These are phyloP conservation scores for Peromyscus melanophrys DNA, from an alignment of 2,797 vertebrate genomes.

Conservation along the genomic window DNA sequence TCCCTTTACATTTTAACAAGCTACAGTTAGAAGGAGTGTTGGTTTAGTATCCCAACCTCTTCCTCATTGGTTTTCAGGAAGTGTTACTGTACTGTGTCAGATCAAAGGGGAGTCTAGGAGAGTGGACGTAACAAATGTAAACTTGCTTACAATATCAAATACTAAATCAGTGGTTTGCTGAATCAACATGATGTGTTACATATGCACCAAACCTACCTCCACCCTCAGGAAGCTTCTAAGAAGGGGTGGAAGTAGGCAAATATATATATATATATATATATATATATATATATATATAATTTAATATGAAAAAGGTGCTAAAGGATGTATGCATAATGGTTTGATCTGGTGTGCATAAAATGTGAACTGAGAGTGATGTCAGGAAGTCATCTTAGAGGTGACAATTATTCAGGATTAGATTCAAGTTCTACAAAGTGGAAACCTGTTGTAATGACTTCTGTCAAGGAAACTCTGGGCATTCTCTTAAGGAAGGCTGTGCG, in stretches of 20 bases:
- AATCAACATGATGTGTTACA: background rate
- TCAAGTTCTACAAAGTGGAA: background rate
- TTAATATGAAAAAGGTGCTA: background rate
- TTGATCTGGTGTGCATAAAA: background rate
- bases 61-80: conserved; percentile 42
- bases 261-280: background rate
- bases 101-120: background rate
- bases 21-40: background rate
- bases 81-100: background rate
- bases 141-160: background rate
- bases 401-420: background rate
- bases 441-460: background rate
- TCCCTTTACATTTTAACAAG: conserved; percentile 34
- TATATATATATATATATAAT: background rate
- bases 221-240: conserved; percentile 4
- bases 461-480: background rate
- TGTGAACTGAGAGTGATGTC: background rate
- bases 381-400: background rate
- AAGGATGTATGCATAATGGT: background rate
- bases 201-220: background rate
- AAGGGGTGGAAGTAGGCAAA: background rate
- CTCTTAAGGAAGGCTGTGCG: background rate
- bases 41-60: background rate
- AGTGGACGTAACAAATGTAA: background rate
- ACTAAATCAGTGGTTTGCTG: background rate